These are phyloP conservation scores for Lophochroa leadbeateri DNA, from an alignment of 2,113 vertebrate genomes.

Conservation along the genomic window DNA sequence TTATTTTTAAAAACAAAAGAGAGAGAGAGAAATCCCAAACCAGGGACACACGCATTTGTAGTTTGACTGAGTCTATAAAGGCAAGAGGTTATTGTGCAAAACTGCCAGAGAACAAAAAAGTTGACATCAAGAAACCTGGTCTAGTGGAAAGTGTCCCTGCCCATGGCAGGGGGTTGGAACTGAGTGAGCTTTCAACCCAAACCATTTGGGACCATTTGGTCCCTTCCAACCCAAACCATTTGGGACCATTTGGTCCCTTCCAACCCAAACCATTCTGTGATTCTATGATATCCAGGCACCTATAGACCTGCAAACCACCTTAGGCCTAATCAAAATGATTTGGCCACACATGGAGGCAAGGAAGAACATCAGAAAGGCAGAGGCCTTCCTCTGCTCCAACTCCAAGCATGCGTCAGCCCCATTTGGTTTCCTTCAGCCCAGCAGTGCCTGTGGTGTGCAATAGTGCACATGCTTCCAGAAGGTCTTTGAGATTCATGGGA, in stretches of 20 bases:
- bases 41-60: background rate
- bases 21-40: background rate
- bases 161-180: background rate
- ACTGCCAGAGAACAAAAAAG: background rate
- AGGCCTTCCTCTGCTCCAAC: background rate
- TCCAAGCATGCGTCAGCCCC: fast-evolving
- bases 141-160: background rate
- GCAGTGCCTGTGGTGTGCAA: background rate
- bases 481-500: background rate
- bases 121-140: background rate
- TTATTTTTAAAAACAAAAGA: background rate
- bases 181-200: background rate
- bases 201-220: no score
- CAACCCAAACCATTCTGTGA: background rate
- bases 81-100: background rate
- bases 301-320: fast-evolving
- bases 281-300: background rate
- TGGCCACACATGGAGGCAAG: fast-evolving
- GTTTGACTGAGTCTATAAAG: background rate
- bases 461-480: background rate
- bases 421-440: background rate
- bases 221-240: background rate
- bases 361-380: background rate
- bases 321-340: background rate
- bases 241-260: no score